Percentiles rank a stretch among this genome's conserved stretches.
These are phyloP conservation scores for Formica aserva DNA, from an alignment of 2,888 invertebrate species.

Conservation along the genomic window DNA sequence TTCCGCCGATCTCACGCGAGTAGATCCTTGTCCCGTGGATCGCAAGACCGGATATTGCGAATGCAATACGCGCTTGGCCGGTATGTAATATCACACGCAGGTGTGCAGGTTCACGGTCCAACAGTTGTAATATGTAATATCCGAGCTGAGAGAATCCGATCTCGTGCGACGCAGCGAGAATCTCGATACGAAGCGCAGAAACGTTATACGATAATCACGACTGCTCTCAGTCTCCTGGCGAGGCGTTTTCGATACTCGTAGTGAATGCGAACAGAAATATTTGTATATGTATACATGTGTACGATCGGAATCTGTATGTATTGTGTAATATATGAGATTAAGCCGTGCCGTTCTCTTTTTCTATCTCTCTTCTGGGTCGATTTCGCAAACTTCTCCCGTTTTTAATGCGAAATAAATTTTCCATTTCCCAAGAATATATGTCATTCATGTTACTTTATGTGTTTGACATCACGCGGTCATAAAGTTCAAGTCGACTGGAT, in stretches of 20 bases:
- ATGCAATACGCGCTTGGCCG: conserved; percentile 14
- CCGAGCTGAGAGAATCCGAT: conserved; percentile 57
- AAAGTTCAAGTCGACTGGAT: conserved; percentile 5
- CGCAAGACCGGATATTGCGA: conserved; percentile 15
- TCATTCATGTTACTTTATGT: conserved; percentile 7
- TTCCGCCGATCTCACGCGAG: background rate
- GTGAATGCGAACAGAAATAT: conserved; percentile 4
- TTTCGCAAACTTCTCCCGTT: conserved; percentile 19
- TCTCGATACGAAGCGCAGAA: conserved; percentile 30
- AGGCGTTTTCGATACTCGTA: background rate
- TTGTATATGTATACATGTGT: background rate
- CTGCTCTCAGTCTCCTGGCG: background rate
- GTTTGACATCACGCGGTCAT: conserved; percentile 1
- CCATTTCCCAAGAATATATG: conserved; percentile 1
- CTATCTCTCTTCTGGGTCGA: background rate
- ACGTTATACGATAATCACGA: conserved; percentile 22
- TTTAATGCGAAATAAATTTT: conserved; percentile 31
- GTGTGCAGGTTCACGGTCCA: conserved; percentile 66
- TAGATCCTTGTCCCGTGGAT: background rate
- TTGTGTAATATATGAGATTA: conserved; percentile 9
- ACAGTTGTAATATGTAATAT: conserved; percentile 73
- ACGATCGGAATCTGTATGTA: conserved; percentile 6
- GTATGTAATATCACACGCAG: conserved; percentile 75
- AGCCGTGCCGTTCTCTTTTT: conserved; percentile 28
- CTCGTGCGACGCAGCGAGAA: conserved; percentile 26